Base-by-base conservation (phyloP, 2,888 invertebrate genomes). In the Mycogona germanica region DNA sequence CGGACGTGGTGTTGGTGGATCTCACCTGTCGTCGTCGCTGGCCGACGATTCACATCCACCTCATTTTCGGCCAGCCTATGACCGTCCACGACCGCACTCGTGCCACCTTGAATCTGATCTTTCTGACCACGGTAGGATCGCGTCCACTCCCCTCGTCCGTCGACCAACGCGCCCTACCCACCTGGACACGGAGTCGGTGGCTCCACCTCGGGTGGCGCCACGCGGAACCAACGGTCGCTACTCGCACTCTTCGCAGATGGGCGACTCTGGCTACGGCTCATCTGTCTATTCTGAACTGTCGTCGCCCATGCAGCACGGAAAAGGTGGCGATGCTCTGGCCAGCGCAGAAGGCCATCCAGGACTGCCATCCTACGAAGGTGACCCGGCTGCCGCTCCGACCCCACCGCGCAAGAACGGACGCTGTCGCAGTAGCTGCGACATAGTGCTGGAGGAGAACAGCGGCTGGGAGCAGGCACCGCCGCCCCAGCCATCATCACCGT, bases 381-480 rank as follows among this genome's bases (percentile, higher is more conserved):
- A 58, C 72, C 73, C 58, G 70, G 74, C 55, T 81, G 81, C 63
- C 76, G 74, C 58, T 82, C 80, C 67, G 81, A 81, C 1, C 82
- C 80, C 64, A 81, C 68, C 21, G 69, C 69, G 48, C 19, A 69
- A 69, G 46, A 73, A 72, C 58, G 72, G 73, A 58, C 70, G 74
- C 55, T 81, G 81, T 63, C 75, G 74, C 58, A 82, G 80, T 66
- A 81, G 81, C 0, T 82, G 81, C 64, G 81, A 76, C 63, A 82
- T 82, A 53, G 75, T 78, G 14, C 71, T 82, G 44, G 76, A 78
- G 5, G 61, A 61, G 48, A 61, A 61, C 49, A 57, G 38, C 6
- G 40, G 40, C 17, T 19, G n/a, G n/a, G n/a, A n/a, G n/a, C n/a
- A n/a, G n/a, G n/a, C n/a, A n/a, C n/a, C n/a, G n/a, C n/a, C n/a